Evolutionary conservation across 2,797 vertebrate species (phyloP).

Genomic region (Trichosurus vulpecula): DNA sequence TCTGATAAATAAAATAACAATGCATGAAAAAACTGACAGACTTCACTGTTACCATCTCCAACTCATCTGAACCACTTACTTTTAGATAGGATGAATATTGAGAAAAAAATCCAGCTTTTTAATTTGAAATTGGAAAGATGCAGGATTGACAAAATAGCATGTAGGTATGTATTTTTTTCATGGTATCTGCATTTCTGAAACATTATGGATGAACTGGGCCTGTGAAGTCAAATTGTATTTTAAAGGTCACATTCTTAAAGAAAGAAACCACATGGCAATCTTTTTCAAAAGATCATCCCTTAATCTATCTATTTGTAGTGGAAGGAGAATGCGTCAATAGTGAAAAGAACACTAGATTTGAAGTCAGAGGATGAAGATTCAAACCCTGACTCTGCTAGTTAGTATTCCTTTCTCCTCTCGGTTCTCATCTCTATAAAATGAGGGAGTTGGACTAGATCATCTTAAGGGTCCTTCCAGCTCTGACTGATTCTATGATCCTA

Average conservation of each 20-base stretch:
- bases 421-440: not conserved
- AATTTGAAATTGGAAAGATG: not conserved
- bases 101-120: not conserved
- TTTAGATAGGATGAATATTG: not conserved
- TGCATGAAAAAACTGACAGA: not conserved
- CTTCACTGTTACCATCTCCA: not conserved
- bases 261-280: not conserved
- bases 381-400: slow-evolving; percentile 9
- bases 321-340: not conserved
- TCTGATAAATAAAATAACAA: not conserved
- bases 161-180: slow-evolving; percentile 39
- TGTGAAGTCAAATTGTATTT: slow-evolving; percentile 64
- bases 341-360: not conserved
- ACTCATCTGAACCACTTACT: not conserved
- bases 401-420: not conserved
- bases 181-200: slow-evolving; percentile 5
- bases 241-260: slow-evolving; percentile 42
- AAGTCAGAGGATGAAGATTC: slow-evolving; percentile 26
- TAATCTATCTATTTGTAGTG: slow-evolving; percentile 8
- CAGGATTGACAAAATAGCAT: not conserved
- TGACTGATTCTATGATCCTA: not conserved
- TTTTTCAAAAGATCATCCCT: slow-evolving; percentile 44
- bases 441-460: not conserved
- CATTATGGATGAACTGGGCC: slow-evolving; percentile 30
- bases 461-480: not conserved